Evolutionary conservation across 2,797 vertebrate species (phyloP).

Genomic region (Lates japonicus): DNA sequence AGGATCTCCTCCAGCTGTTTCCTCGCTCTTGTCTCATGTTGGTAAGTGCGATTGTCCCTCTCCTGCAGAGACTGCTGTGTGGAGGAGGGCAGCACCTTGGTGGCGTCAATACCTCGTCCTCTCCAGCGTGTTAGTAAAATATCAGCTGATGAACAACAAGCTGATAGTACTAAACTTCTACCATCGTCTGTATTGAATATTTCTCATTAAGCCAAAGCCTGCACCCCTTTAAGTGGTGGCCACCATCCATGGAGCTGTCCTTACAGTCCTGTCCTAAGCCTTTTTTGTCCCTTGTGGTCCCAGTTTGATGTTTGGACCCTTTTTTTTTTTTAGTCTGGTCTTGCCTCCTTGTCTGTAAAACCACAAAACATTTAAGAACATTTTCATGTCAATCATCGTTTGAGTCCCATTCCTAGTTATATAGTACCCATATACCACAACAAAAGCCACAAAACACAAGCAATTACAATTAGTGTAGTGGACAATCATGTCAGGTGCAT

Average conservation of each 20-base stretch:
- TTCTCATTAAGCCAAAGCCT: conserved; percentile 8
- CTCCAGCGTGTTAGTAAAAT: conserved; percentile 93
- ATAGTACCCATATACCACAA: conserved; percentile 12
- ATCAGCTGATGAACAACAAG: conserved; percentile 81
- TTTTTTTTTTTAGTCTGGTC: conserved; percentile 97
- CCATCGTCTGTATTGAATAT: conserved; percentile 1
- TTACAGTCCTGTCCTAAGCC: conserved; percentile 93
- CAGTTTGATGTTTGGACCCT: conserved; percentile 93
- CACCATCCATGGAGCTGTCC: conserved; percentile 92
- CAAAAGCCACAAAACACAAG: conserved; percentile 42
- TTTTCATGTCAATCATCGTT: not conserved
- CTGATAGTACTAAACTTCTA: not conserved
- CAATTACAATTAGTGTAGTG: conserved; percentile 27
- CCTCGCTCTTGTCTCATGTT: conserved; percentile 95
- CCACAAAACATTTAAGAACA: conserved; percentile 20
- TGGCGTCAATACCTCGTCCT: conserved; percentile 97
- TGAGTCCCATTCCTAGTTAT: conserved; percentile 9
- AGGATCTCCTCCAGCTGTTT: conserved; percentile 99
- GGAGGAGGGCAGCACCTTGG: conserved; percentile 96
- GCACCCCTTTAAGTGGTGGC: conserved; percentile 93
- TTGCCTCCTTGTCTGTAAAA: conserved; percentile 94
- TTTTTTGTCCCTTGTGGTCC: conserved; percentile 96
- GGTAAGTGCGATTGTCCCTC: conserved; percentile 93
- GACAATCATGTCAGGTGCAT: conserved; percentile 27
- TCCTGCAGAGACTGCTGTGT: conserved; percentile 97